A percentile compares a stretch with the other conserved stretches of the same genome.
phyloP scores from a whole-genome alignment of 2,888 invertebrate species.

The Cetonia aurata region DNA sequence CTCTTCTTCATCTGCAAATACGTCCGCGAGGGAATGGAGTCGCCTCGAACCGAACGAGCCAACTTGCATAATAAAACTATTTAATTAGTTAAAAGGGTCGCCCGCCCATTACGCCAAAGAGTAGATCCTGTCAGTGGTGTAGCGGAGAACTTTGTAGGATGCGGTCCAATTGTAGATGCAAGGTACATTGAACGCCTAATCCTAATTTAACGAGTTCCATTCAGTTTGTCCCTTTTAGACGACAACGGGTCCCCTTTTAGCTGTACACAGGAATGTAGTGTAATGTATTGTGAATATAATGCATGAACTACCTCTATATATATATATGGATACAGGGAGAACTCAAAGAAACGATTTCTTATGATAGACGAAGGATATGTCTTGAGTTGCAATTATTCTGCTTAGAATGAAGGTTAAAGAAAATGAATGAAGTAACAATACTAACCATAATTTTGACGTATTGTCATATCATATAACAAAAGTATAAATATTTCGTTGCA shows the following conservation, averaged over 20 bases:
- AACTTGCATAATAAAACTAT: conserved; percentile 51
- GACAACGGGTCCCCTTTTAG: background rate
- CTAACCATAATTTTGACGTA: no score
- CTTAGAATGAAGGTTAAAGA: no score
- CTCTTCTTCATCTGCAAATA: background rate
- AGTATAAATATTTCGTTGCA: no score
- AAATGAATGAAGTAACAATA: no score
- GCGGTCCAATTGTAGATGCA: conserved; percentile 56
- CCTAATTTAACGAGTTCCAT: conserved; percentile 66
- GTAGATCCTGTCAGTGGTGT: conserved; percentile 29
- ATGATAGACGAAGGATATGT: background rate
- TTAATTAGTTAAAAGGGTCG: conserved; percentile 50
- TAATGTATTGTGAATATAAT: conserved; percentile 21
- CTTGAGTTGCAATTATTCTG: no score
- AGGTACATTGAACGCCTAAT: conserved; percentile 65
- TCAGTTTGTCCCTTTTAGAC: conserved; percentile 49
- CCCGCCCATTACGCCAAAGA: conserved; percentile 34
- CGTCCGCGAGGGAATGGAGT: background rate
- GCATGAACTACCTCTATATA: no score
- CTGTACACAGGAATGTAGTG: background rate
- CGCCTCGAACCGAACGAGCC: conserved; percentile 31
- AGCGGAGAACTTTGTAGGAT: conserved; percentile 44
- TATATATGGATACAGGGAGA: conserved; percentile 3
- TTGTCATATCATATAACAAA: no score
- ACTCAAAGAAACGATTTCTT: no score